Evolutionary conservation across 2,113 vertebrate species (phyloP).

Genomic region (Lipotes vexillifer): DNA sequence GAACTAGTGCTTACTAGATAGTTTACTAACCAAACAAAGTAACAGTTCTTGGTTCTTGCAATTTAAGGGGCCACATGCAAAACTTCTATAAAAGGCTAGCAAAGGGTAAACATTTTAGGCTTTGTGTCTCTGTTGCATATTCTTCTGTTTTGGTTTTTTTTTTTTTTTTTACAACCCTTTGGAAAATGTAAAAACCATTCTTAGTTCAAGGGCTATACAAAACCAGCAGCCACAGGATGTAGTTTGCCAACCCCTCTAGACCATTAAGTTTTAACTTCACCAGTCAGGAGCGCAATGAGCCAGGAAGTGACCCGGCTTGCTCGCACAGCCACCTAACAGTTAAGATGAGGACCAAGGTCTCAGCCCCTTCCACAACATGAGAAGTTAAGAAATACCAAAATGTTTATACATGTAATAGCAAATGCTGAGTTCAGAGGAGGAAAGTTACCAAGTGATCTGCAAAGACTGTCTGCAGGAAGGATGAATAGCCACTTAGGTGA

Average conservation of each 20-base stretch:
- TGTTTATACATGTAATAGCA: neutral
- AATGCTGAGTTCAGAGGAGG: neutral
- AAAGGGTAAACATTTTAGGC: neutral
- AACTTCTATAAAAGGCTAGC: neutral
- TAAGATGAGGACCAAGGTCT: neutral
- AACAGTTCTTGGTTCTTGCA: neutral
- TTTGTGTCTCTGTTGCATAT: neutral
- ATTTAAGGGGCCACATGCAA: neutral
- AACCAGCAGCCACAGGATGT: neutral
- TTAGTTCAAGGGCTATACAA: neutral
- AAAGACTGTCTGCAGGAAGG: neutral
- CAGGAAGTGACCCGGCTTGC: neutral
- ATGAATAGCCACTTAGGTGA: neutral
- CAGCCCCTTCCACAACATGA: neutral
- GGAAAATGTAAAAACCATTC: neutral
- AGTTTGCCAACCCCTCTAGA: neutral
- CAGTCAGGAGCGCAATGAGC: neutral
- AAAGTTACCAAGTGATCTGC: neutral
- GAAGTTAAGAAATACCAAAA: neutral
- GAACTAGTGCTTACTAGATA: neutral
- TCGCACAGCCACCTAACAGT: neutral
- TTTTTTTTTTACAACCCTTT: neutral
- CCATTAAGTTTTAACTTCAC: neutral
- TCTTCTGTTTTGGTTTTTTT: neutral
- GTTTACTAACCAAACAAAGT: neutral